Conservation (phyloP, 2,888 invertebrate species). For the Diadegma fenestrale region DNA sequence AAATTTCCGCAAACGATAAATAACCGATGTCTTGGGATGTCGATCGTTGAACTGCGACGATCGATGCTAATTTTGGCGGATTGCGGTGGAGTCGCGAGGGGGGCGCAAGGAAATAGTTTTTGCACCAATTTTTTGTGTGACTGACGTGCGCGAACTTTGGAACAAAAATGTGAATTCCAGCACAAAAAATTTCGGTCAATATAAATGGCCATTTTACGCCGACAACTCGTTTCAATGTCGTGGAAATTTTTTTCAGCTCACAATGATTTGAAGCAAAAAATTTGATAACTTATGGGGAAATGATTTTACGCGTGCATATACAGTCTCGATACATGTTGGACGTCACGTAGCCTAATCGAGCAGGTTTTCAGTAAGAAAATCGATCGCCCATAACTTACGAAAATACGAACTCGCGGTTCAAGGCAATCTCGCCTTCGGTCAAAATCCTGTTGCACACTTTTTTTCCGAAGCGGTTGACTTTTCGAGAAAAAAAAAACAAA, state of each 20-base stretch:
- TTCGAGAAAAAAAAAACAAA: neutral
- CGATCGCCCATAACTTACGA: neutral
- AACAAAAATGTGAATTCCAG: neutral
- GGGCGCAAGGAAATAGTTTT: too few relatives aligned
- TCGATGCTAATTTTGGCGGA: neutral
- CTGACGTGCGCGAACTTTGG: neutral
- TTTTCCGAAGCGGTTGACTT: neutral
- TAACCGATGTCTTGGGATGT: neutral
- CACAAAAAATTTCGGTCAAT: neutral
- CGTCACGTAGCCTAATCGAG: slow-evolving; percentile 1
- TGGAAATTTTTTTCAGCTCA: neutral
- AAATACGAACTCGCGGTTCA: neutral
- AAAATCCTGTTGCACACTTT: neutral
- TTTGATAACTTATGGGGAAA: neutral
- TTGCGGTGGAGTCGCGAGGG: neutral
- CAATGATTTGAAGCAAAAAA: neutral
- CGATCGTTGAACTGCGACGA: neutral
- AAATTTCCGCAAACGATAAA: neutral
- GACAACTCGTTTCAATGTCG: neutral
- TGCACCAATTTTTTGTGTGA: neutral
- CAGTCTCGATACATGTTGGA: neutral
- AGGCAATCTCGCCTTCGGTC: neutral
- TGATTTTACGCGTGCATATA: neutral
- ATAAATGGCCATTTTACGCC: neutral
- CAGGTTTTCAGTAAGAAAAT: neutral